A percentile compares a stretch with the other conserved stretches of the same genome.
Evolutionary conservation across 2,888 invertebrate genomes (phyloP).

Genomic region (Acronicta alni): DNA sequence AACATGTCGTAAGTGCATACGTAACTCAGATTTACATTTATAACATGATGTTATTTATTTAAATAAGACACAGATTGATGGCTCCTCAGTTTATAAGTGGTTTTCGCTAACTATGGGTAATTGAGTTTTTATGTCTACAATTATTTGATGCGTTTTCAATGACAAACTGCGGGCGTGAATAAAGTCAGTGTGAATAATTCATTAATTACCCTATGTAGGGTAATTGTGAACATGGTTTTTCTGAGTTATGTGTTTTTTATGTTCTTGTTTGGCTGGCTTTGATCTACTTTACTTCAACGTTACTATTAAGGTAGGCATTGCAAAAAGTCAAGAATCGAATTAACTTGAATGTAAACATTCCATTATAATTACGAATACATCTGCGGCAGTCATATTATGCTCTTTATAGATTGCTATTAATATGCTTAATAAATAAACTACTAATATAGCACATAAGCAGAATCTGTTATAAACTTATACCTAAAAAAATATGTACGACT

Average conservation of each 20-base stretch:
- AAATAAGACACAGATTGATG: slow-evolving; percentile 50
- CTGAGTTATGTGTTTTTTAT: slow-evolving; percentile 5
- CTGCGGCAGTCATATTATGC: too few species aligned
- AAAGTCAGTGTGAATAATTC: slow-evolving; percentile 45
- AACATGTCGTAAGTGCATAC: slow-evolving; percentile 34
- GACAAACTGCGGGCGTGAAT: slow-evolving; percentile 41
- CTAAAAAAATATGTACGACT: too few species aligned
- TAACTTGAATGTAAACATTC: slow-evolving; percentile 3
- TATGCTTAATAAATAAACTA: too few species aligned
- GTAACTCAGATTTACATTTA: slow-evolving; percentile 37
- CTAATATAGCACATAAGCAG: too few species aligned
- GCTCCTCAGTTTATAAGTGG: slow-evolving; percentile 39
- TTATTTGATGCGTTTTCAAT: slow-evolving; percentile 44
- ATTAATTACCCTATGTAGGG: slow-evolving; percentile 44
- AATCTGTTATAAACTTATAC: too few species aligned
- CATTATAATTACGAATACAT: not conserved
- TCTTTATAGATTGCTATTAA: too few species aligned
- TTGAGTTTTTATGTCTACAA: slow-evolving; percentile 47
- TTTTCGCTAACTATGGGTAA: slow-evolving; percentile 46
- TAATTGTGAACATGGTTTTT: slow-evolving; percentile 40
- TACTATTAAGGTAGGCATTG: not conserved
- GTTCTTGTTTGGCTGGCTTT: slow-evolving; percentile 30
- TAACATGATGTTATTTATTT: slow-evolving; percentile 46
- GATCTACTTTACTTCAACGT: slow-evolving; percentile 36
- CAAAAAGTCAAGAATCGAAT: not conserved